Base-by-base conservation (phyloP, 2,888 invertebrate genomes). In the Metallyticus violacea region DNA sequence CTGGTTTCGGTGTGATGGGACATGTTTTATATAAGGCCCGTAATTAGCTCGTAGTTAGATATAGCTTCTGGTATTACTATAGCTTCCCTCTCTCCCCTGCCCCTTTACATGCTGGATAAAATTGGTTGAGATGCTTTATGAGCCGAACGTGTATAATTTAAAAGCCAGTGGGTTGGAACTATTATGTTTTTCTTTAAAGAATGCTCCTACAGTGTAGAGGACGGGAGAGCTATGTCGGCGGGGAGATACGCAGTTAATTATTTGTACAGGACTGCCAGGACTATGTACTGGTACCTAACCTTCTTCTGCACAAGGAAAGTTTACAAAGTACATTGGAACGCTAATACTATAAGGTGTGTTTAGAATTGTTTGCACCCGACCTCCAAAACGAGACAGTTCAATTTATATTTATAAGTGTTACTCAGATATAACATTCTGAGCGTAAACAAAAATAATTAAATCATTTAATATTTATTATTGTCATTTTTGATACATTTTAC, bases 141-240 rank as follows among this genome's bases (percentile, higher is more conserved):
- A 81, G 76, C 27, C 29, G 87, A 85, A 87, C 87, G 87, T 87
- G 87, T 87, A 85, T 87, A 87, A 87, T 87, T 87, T 87, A 77
- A 85, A 87, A 81, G 81, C 15, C 26, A 79, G 83, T 82, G 86
- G 86, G 86, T 78, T 83, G 86, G 86, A 62, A 78, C 29, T 79
- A 81, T 86, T 86, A 83, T 77, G 83, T 83, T 77, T 62, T 77
- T 83, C 29, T 83, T 83, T 83, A 77, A n/a, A 83, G 83, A 83
- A 83, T 77, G 81, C 30, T 40, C 40, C n/a, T 77, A 26, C 62
- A 81, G 62, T 26, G 29, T 83, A 77, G 83, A 27, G 62, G 83
- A 77, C 40, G 26, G 26, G 40, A 62, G 40, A 62, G 40, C 9
- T 62, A 62, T 22, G 40, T 62, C 22, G 40, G 40, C 40, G 40